A percentile compares a stretch with the other conserved stretches of the same genome.
phyloP scores from a whole-genome alignment of 2,888 invertebrate genomes.

The Chrysolina oricalcia region DNA sequence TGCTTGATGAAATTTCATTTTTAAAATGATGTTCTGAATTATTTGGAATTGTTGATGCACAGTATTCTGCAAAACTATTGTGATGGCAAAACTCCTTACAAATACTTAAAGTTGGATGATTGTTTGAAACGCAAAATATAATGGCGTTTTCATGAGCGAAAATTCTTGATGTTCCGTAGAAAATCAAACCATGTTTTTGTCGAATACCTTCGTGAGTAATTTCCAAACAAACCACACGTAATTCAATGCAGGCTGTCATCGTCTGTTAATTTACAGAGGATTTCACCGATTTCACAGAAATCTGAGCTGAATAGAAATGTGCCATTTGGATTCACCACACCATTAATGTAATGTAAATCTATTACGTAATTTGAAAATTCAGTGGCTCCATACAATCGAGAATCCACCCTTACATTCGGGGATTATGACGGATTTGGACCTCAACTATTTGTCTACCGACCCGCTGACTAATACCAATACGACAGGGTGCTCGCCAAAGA shows the following conservation, averaged over 20 bases:
- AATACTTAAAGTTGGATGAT: too few relatives aligned
- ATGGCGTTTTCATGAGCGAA: too few relatives aligned
- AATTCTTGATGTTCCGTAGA: too few relatives aligned
- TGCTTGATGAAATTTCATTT: too few relatives aligned
- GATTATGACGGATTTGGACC: constrained; percentile 55
- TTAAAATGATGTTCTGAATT: too few relatives aligned
- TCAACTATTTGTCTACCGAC: constrained; percentile 51
- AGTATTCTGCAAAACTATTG: too few relatives aligned
- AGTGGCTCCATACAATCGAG: constrained; percentile 43
- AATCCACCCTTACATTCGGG: constrained; percentile 51
- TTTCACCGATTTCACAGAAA: constrained; percentile 36
- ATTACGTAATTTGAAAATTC: constrained; percentile 52
- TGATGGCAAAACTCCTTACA: too few relatives aligned
- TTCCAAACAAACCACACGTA: not conserved
- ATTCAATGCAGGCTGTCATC: not conserved
- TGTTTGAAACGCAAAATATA: too few relatives aligned
- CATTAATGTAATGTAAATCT: constrained; percentile 49
- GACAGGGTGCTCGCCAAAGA: not conserved
- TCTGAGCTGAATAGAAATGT: constrained; percentile 28
- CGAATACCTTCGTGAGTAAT: too few relatives aligned
- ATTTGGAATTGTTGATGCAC: too few relatives aligned
- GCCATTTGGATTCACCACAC: constrained; percentile 28
- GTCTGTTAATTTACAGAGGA: constrained; percentile 6
- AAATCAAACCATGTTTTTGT: too few relatives aligned
- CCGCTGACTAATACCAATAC: constrained; percentile 39